Evolutionary conservation across 2,797 vertebrate genomes (phyloP), one percentile per base, ranked within the genome.

Genomic region (Cossypha heuglini): DNA sequence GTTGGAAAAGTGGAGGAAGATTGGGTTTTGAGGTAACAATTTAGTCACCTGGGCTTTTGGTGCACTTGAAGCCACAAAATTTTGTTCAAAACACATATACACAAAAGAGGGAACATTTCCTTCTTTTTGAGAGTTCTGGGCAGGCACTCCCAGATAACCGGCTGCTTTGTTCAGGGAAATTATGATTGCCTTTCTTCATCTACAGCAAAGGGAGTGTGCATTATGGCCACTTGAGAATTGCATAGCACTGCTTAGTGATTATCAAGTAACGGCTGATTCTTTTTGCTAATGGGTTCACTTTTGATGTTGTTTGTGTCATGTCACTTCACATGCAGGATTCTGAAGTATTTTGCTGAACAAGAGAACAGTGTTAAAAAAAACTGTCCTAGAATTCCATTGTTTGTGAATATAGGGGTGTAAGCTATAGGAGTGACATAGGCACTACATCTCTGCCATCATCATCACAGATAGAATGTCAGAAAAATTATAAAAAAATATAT

Each of bases 281-380:
- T 90, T 94, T 92, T 92, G 84, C 82, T 96, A 95, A 96, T 93
- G 82, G 72, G 12, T 84, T 96, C 88, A 46, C 46, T 93, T 96
- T 89, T 93, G 75, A 80, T 92, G 72, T 67, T 90, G 57, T 37
- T 88, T 79, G 10, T 86, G 68, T 86, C 61, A 62, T n/a, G 19
- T 72, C 78, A 45, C 57, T 88, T 80, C 75, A 94, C 28, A 80
- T 40, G 67, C 31, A 72, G 33, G 49, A 74, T 89, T 95, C 67
- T 79, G 75, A 85, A 90, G 78, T 51, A 82, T 80, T 95, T 89
- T 89, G 38, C 54, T 86, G 91, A 86, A 80, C 33, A 85, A 33
- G 37, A 72, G 42, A 82, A 77, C 17, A 49, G 22, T 19, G 14
- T 51, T 77, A 74, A 62, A 85, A 83, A 87, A 90, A 35, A 2